phyloP scores from a whole-genome alignment of 2,888 invertebrate species.

The Cerastis leucographa region DNA sequence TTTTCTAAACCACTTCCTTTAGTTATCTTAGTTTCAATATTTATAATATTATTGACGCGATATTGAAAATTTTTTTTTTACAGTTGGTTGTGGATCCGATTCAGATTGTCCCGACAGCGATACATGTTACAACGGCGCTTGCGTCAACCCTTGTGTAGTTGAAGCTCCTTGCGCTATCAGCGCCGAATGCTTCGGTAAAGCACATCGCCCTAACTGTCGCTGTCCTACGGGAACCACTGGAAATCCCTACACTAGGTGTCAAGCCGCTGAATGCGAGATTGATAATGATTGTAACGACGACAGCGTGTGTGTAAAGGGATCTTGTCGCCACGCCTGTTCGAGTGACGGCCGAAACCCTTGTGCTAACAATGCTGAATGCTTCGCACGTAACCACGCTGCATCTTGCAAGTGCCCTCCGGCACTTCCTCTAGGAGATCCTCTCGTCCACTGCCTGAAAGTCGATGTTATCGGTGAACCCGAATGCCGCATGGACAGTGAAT shows the following conservation, averaged over 20 bases:
- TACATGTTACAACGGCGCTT: slow-evolving; percentile 95
- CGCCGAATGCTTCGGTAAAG: slow-evolving; percentile 95
- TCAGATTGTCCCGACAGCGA: slow-evolving; percentile 95
- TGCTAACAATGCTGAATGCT: slow-evolving; percentile 95
- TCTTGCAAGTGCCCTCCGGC: slow-evolving; percentile 96
- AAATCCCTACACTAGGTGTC: slow-evolving; percentile 95
- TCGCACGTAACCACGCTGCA: slow-evolving; percentile 94
- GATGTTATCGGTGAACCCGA: slow-evolving; percentile 91
- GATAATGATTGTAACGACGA: slow-evolving; percentile 95
- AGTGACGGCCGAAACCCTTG: slow-evolving; percentile 93
- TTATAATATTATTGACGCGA: background rate
- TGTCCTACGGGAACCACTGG: slow-evolving; percentile 95
- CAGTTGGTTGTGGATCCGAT: slow-evolving; percentile 96
- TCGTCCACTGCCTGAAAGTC: slow-evolving; percentile 93
- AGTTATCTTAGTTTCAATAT: slow-evolving; percentile 7
- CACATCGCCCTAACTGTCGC: slow-evolving; percentile 95
- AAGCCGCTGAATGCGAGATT: slow-evolving; percentile 94
- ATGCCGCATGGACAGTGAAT: slow-evolving; percentile 94
- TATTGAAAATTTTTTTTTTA: slow-evolving; percentile 68
- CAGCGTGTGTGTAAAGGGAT: slow-evolving; percentile 93
- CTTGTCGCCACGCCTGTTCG: slow-evolving; percentile 95
- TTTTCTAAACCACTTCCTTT: background rate
- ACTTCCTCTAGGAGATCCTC: slow-evolving; percentile 95
- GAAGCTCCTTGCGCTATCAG: slow-evolving; percentile 95
- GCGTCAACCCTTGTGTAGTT: slow-evolving; percentile 95